Percentiles rank a stretch among this genome's conserved stretches.
These are phyloP conservation scores for Siniperca obscura DNA, from an alignment of 2,797 vertebrate species.

Conservation along the genomic window DNA sequence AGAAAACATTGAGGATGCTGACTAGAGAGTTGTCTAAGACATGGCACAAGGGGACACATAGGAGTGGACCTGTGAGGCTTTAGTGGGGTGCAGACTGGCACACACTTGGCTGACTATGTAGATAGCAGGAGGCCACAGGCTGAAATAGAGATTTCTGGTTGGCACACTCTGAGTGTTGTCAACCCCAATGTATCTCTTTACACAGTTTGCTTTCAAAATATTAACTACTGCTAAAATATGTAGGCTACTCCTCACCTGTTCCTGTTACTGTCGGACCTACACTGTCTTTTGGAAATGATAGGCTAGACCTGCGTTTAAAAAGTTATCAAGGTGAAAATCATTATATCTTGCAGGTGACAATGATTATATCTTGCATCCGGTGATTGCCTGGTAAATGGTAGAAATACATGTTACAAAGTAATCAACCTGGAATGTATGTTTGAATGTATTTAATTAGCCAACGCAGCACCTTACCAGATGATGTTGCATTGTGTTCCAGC, in stretches of 20 bases:
- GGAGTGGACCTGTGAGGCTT: conserved; percentile 13
- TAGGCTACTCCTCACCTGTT: background rate
- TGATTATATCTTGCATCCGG: background rate
- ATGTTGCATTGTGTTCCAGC: background rate
- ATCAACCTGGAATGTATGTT: background rate
- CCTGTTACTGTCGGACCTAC: background rate
- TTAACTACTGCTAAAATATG: background rate
- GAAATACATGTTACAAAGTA: background rate
- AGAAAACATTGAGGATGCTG: conserved; percentile 29
- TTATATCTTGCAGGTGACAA: too few species aligned
- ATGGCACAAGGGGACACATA: background rate
- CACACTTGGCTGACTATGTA: conserved; percentile 27
- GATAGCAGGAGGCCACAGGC: conserved; percentile 16
- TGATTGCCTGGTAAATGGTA: background rate
- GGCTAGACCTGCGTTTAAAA: background rate
- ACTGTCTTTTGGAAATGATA: background rate
- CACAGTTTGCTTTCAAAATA: conserved; percentile 30
- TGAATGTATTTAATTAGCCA: background rate
- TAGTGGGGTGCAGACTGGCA: conserved; percentile 10
- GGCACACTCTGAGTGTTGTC: conserved; percentile 9
- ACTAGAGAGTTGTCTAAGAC: conserved; percentile 13
- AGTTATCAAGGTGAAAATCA: background rate
- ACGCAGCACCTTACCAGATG: background rate
- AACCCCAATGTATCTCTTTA: background rate
- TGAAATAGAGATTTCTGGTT: conserved; percentile 49